Percentiles rank a stretch among this genome's conserved stretches.
Conservation (phyloP, 1,140 invertebrate species). For the Pseudomyrmex sp. region DNA sequence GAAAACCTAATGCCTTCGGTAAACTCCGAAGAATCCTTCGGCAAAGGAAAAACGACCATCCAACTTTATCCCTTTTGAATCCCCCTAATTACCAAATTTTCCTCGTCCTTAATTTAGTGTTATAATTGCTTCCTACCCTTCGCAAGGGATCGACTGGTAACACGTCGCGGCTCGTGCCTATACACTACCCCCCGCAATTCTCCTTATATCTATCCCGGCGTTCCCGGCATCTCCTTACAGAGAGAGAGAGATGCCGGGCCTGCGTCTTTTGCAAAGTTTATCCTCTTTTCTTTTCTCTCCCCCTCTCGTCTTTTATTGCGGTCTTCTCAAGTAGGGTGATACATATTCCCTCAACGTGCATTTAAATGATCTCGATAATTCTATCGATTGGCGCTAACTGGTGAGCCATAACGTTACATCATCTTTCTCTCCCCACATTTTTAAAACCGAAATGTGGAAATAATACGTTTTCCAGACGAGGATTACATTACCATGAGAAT, state of each 20-base stretch:
- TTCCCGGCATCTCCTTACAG: slow-evolving; percentile 53
- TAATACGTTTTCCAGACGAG: slow-evolving; percentile 3
- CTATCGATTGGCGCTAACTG: slow-evolving; percentile 52
- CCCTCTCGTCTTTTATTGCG: slow-evolving; percentile 66
- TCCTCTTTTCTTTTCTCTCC: slow-evolving; percentile 26
- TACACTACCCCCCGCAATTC: slow-evolving; percentile 73
- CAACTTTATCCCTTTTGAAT: slow-evolving; percentile 82
- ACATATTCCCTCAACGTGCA: slow-evolving; percentile 67
- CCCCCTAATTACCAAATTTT: slow-evolving; percentile 85
- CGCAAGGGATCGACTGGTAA: slow-evolving; percentile 69
- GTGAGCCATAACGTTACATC: slow-evolving; percentile 15
- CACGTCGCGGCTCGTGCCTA: slow-evolving; percentile 68
- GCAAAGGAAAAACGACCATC: slow-evolving; percentile 67
- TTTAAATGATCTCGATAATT: slow-evolving; percentile 70
- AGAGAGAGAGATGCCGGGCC: neutral
- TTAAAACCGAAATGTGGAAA: neutral
- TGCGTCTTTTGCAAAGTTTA: slow-evolving; percentile 13
- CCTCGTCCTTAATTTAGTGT: slow-evolving; percentile 83
- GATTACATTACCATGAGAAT: neutral
- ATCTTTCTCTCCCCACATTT: neutral
- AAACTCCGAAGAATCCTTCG: slow-evolving; percentile 66
- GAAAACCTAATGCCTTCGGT: slow-evolving; percentile 9
- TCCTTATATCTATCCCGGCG: slow-evolving; percentile 67
- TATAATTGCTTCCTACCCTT: slow-evolving; percentile 83
- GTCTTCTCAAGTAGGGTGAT: slow-evolving; percentile 62